Evolutionary conservation across 2,797 vertebrate species (phyloP), one percentile per base, ranked within the genome.

Genomic region (Knipowitschia caucasica): DNA sequence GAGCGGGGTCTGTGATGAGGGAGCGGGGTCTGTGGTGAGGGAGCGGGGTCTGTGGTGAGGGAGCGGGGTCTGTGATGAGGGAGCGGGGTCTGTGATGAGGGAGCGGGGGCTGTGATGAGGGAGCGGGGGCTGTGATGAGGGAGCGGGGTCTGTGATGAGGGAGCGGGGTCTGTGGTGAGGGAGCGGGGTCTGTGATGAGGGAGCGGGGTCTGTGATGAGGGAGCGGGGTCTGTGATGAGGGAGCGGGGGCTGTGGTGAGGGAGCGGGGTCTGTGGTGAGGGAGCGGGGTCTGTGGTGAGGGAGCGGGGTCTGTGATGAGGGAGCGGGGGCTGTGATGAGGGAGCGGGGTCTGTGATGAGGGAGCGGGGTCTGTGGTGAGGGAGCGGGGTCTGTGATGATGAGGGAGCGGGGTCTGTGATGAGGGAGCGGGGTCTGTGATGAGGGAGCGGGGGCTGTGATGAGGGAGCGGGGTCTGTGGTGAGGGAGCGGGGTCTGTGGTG

Each of bases 311-410:
- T 31, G 45, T 47, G 45, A 47, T 47, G 45, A 47, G 45, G 14
- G 45, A 47, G 45, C 27, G 42, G 50, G 39, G 58, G 7, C 44
- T 34, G 57, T 65, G 9, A 45, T n/a, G n/a, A n/a, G n/a, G n/a
- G n/a, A n/a, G n/a, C n/a, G n/a, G n/a, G n/a, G n/a, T n/a, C n/a
- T n/a, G n/a, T n/a, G n/a, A n/a, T n/a, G n/a, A n/a, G n/a, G n/a
- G n/a, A n/a, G n/a, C n/a, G n/a, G n/a, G n/a, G 45, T 27, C 27
- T 31, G 45, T 47, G 45, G 31, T 47, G 45, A 47, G 45, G 14
- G 45, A 47, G 45, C 27, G 42, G 50, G 39, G 58, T 5, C 44
- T 34, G 57, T 65, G 9, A 45, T n/a, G n/a, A n/a, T n/a, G n/a
- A n/a, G n/a, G n/a, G n/a, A n/a, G n/a, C n/a, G n/a, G n/a, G n/a